Evolutionary conservation across 1,140 invertebrate genomes (phyloP).

Genomic region (Drosophila sechellia): DNA sequence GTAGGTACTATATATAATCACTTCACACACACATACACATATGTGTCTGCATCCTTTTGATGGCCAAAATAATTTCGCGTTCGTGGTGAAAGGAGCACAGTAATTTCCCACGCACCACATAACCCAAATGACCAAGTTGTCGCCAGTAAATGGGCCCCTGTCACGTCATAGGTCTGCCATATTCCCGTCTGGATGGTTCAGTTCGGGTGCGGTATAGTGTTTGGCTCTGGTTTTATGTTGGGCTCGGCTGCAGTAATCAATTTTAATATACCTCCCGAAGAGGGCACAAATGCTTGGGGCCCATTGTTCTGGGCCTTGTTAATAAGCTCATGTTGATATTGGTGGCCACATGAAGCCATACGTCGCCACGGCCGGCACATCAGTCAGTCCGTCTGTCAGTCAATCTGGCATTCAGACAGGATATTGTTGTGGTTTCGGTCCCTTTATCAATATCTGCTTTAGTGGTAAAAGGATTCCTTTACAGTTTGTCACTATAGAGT

Average conservation of each 20-base stretch:
- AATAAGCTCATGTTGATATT: conserved; percentile 71
- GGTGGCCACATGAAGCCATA: conserved; percentile 72
- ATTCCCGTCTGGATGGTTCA: conserved; percentile 12
- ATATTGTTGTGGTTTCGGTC: conserved; percentile 25
- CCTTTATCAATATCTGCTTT: conserved; percentile 9
- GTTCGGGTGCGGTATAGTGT: conserved; percentile 24
- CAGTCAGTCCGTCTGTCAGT: conserved; percentile 38
- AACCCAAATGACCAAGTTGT: conserved; percentile 73
- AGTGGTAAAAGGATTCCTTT: too few relatives aligned
- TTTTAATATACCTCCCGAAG: conserved; percentile 57
- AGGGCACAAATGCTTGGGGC: background rate
- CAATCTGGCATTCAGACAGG: conserved; percentile 9
- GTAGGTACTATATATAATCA: background rate
- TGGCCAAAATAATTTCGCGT: conserved; percentile 22
- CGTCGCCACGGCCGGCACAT: conserved; percentile 56
- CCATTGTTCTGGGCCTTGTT: conserved; percentile 28
- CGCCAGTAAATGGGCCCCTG: conserved; percentile 72
- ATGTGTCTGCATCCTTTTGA: conserved; percentile 6
- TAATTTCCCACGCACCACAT: conserved; percentile 71
- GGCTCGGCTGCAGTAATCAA: conserved; percentile 58
- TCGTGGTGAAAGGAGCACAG: conserved; percentile 18
- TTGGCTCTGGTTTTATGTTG: conserved; percentile 17
- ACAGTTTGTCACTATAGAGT: too few relatives aligned
- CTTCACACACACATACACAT: background rate
- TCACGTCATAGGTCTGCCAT: conserved; percentile 54